Evolutionary conservation across 2,888 invertebrate genomes (phyloP), one percentile per base, ranked within the genome.

Genomic region (Pseudolycoriella hygida): DNA sequence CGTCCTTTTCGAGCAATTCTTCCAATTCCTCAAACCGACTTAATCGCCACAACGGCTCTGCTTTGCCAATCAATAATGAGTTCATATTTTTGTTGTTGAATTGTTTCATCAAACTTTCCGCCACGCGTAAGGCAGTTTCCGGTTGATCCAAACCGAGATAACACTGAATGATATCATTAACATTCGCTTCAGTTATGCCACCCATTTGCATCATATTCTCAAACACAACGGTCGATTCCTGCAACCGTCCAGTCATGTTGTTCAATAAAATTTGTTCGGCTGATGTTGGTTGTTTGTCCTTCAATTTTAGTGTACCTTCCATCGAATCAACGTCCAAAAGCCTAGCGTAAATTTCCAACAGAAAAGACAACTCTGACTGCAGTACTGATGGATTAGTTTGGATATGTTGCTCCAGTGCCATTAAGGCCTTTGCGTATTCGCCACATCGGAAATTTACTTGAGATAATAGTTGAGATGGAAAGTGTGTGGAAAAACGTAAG

Each of bases 261-360:
- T 89, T 83, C 10, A 84, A 80, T 17, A 90, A 65, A 48, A 94
- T 83, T 56, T 84, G 72, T 58, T 94, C 88, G 47, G 81, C 77
- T 3, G 89, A 62, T 0, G 82, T 80, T 2, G 89, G 82, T 53
- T 82, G 79, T 0, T 74, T 73, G 46, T 79, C 72, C 56, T 87
- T 77, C 50, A 85, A 72, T 12, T 82, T 80, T 43, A 80, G 71
- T 8, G 84, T 77, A 8, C 81, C 93, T 50, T 83, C 77, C 1
- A 94, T 84, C 10, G 88, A 86, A 62, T 96, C 94, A 0, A 89
- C 78, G 60, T 96, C 93, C 60, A 89, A 84, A 49, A 96, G 61
- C 48, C 84, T 73, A 0, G 86, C 83, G 60, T 93, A 93, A 53
- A 94, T 79, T 68, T 87, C 81, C 0, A 77, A 75, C 30, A 80